Conservation (phyloP, 2,113 vertebrate genomes). For the Ginglymostoma cirratum region DNA sequence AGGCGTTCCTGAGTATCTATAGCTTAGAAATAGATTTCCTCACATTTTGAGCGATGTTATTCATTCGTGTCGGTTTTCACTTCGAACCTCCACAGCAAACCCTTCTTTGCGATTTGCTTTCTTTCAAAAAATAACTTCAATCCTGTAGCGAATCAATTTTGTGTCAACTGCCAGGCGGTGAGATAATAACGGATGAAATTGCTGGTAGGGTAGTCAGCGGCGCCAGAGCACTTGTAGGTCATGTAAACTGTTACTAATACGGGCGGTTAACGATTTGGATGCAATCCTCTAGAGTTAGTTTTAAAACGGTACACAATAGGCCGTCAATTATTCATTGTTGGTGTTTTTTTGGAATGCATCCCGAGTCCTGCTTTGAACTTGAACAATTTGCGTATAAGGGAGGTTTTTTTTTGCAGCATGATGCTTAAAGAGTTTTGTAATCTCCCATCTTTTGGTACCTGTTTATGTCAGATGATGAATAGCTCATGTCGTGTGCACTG, state of each 20-base stretch:
- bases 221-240: background rate
- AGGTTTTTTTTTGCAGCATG: background rate
- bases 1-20: background rate
- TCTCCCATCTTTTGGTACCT: background rate
- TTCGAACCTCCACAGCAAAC: background rate
- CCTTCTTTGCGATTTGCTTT: background rate
- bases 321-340: background rate
- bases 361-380: background rate
- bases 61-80: background rate
- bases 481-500: background rate
- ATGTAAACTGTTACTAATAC: slow-evolving; percentile 12
- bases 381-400: background rate
- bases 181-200: background rate
- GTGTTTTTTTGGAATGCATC: background rate
- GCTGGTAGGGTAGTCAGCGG: background rate
- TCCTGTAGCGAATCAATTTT: background rate
- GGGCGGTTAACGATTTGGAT: background rate
- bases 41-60: background rate
- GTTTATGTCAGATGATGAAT: background rate
- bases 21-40: background rate
- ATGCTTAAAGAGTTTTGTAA: background rate
- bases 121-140: background rate
- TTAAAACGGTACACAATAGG: background rate
- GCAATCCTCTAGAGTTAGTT: background rate
- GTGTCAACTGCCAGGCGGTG: background rate